These are phyloP conservation scores for Ophraella communa DNA, from an alignment of 2,888 invertebrate genomes.

Conservation along the genomic window DNA sequence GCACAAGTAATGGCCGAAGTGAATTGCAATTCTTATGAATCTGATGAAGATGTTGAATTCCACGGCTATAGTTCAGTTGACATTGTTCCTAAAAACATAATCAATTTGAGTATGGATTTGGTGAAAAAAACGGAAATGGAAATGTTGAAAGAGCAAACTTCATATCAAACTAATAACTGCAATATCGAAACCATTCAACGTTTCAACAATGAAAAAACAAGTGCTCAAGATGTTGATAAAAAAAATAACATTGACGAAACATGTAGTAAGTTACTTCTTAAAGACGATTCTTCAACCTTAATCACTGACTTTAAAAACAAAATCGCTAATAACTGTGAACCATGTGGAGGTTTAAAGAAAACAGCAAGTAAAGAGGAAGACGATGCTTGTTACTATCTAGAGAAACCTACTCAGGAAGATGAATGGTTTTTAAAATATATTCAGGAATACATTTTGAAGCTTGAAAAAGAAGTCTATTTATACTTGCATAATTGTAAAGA, in stretches of 20 bases:
- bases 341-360: neutral
- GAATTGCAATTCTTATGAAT: slow-evolving; percentile 47
- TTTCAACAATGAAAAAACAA: no score
- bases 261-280: neutral
- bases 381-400: slow-evolving; percentile 35
- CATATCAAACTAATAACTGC: neutral
- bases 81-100: neutral
- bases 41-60: slow-evolving; percentile 34
- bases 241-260: no score
- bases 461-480: slow-evolving; percentile 35
- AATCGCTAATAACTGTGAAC: neutral
- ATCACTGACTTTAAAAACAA: neutral
- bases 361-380: neutral
- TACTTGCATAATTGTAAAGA: slow-evolving; percentile 12
- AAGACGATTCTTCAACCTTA: neutral
- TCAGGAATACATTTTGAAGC: slow-evolving; percentile 29
- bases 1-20: slow-evolving; percentile 50
- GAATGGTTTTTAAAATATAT: slow-evolving; percentile 35
- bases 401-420: slow-evolving; percentile 24
- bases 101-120: slow-evolving; percentile 10
- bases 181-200: no score
- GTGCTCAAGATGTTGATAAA: neutral
- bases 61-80: slow-evolving; percentile 17
- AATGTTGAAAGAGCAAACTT: slow-evolving; percentile 21
- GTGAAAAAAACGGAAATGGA: slow-evolving; percentile 30